A percentile compares a stretch with the other conserved stretches of the same genome.
phyloP scores from a whole-genome alignment of 2,113 vertebrate genomes.

The Chloropsis cyanopogon region DNA sequence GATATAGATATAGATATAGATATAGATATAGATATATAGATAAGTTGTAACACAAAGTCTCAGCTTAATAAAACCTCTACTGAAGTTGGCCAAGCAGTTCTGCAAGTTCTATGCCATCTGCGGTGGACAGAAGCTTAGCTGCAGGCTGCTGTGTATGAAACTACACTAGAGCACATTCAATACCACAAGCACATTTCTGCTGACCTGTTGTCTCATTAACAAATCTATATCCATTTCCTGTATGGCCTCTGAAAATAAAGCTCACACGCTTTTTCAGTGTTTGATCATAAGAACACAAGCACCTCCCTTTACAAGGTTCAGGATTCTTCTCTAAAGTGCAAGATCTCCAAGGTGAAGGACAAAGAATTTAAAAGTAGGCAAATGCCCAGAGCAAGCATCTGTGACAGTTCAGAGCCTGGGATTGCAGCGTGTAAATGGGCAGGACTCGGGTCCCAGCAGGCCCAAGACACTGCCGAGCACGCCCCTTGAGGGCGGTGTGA shows the following conservation, averaged over 20 bases:
- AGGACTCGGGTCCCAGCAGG: neutral
- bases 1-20: too few relatives aligned
- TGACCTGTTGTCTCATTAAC: neutral
- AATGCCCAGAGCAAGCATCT: neutral
- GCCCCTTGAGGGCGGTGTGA: slow-evolving; percentile 27
- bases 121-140: neutral
- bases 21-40: neutral
- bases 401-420: neutral
- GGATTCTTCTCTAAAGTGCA: neutral
- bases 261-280: slow-evolving; percentile 41
- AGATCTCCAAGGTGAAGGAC: neutral
- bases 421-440: rapidly evolving
- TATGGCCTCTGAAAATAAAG: slow-evolving; percentile 59
- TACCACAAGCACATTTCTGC: neutral
- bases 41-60: neutral
- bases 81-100: neutral
- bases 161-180: neutral
- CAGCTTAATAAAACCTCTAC: neutral
- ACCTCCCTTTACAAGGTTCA: slow-evolving; percentile 4
- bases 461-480: neutral
- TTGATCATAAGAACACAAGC: slow-evolving; percentile 61
- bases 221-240: slow-evolving; percentile 75
- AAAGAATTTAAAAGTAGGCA: neutral
- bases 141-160: neutral
- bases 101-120: neutral